These are phyloP conservation scores for Zele albiditarsus DNA, from an alignment of 2,888 invertebrate species.

Conservation along the genomic window DNA sequence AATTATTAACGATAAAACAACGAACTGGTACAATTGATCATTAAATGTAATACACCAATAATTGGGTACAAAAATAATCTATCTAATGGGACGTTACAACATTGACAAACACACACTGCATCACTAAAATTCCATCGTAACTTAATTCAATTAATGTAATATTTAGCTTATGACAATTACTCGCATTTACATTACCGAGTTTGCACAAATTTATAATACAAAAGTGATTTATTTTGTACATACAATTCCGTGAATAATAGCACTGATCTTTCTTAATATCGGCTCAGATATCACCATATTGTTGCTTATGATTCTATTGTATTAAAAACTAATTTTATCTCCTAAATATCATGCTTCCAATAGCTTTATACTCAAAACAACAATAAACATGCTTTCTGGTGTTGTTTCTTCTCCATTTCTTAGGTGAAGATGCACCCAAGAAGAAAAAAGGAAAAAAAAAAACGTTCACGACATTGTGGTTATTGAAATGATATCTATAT, in stretches of 20 bases:
- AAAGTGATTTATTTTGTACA: slow-evolving; percentile 63
- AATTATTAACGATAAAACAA: slow-evolving; percentile 22
- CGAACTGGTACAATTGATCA: neutral
- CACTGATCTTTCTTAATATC: slow-evolving; percentile 10
- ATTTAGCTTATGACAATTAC: slow-evolving; percentile 17
- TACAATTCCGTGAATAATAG: slow-evolving; percentile 42
- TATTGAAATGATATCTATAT: neutral
- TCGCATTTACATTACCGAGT: slow-evolving; percentile 13
- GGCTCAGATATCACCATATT: neutral
- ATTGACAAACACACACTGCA: slow-evolving; percentile 29
- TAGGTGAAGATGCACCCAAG: slow-evolving; percentile 1
- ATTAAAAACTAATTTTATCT: slow-evolving; percentile 33
- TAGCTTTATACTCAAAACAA: neutral
- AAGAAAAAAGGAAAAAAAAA: slow-evolving; percentile 9
- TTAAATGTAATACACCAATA: slow-evolving; percentile 33
- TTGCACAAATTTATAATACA: slow-evolving; percentile 56
- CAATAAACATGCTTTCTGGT: slow-evolving; percentile 2
- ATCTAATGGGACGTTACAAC: slow-evolving; percentile 19
- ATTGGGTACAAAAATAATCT: slow-evolving; percentile 43
- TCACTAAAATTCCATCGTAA: neutral
- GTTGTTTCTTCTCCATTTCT: neutral
- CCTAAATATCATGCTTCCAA: slow-evolving; percentile 14
- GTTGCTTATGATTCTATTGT: slow-evolving; percentile 35
- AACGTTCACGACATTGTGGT: neutral
- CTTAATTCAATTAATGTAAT: slow-evolving; percentile 25